Base-by-base conservation (phyloP, 2,888 invertebrate species). In the Polyommatus icarus region DNA sequence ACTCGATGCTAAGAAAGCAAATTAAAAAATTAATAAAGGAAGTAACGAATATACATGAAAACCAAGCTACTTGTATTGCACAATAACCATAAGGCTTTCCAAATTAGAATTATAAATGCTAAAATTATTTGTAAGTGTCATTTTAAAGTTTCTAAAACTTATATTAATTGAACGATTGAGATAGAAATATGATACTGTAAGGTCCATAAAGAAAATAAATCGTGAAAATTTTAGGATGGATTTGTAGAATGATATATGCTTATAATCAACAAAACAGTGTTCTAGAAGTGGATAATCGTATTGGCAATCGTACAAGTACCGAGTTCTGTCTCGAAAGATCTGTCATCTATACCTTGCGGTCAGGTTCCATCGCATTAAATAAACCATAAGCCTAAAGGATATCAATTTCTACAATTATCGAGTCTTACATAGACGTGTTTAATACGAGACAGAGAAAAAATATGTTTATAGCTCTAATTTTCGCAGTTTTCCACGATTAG, bases 21-120 rank as follows among this genome's bases (percentile, higher is more conserved):
- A 83, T 86, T 86, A 89, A 88, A 88, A 88, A 89, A 85, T 29
- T 54, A 54, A 54, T 75, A 12, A 75, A 75, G 50, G 46, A 72
- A 40, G 72, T n/a, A 40, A 32, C 15, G 67, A 15, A 67, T 40
- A n/a, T 46, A 40, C 10, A 20, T 73, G 73, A 73, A 46, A 73
- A 73, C 5, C 20, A 46, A 73, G 36, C 10, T 18, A 24, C 24
- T 24, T 24, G 24, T 20, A 72, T 46, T 46, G 24, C 12, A 73
- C 20, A 20, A 46, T 73, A 20, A n/a, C 46, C 40, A 40, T 73
- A 20, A 20, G 46, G 67, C 15, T 67, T 29, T 67, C 15, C 29
- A 67, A 15, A 29, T 29, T 12, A 67, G 67, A 67, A 67, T 67
- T 18, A 67, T 24, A 12, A 12, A 24, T 29, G 10, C 24, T 67